Percentiles rank a stretch among this genome's conserved stretches.
Conservation (phyloP, 2,797 vertebrate species). For the Xenops minutus region DNA sequence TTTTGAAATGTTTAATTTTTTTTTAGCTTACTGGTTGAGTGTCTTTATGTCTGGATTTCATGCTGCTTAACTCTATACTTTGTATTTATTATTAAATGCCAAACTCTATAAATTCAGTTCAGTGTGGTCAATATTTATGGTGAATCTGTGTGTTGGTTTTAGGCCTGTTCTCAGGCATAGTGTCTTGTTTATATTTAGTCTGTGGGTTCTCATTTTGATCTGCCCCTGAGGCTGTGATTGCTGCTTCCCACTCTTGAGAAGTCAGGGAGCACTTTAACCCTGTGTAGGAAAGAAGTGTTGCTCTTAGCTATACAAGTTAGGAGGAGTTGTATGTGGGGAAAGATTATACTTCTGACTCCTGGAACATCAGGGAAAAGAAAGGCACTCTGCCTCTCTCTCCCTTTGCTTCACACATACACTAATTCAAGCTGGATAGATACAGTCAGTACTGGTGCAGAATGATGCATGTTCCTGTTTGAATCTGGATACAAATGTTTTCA, state of each 20-base stretch:
- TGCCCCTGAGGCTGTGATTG: neutral
- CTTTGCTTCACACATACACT: neutral
- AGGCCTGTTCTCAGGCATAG: neutral
- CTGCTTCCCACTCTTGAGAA: neutral
- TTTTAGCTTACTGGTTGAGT: neutral
- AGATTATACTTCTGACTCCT: neutral
- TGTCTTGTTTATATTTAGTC: neutral
- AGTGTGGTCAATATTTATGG: neutral
- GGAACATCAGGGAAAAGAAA: neutral
- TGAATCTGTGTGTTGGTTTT: neutral
- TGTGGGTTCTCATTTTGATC: neutral
- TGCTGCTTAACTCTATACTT: neutral
- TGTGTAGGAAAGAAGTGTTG: neutral
- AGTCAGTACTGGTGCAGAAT: neutral
- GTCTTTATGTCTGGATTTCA: neutral
- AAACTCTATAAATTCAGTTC: neutral
- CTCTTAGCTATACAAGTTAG: neutral
- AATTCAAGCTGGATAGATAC: neutral
- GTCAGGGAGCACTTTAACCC: neutral
- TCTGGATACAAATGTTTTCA: neutral
- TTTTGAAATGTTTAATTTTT: neutral
- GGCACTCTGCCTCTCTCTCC: neutral
- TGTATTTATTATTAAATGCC: conserved; percentile 38
- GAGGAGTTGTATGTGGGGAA: neutral
- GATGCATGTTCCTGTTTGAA: neutral